These are phyloP conservation scores for Acronicta psi DNA, from an alignment of 2,888 invertebrate genomes.

Conservation along the genomic window DNA sequence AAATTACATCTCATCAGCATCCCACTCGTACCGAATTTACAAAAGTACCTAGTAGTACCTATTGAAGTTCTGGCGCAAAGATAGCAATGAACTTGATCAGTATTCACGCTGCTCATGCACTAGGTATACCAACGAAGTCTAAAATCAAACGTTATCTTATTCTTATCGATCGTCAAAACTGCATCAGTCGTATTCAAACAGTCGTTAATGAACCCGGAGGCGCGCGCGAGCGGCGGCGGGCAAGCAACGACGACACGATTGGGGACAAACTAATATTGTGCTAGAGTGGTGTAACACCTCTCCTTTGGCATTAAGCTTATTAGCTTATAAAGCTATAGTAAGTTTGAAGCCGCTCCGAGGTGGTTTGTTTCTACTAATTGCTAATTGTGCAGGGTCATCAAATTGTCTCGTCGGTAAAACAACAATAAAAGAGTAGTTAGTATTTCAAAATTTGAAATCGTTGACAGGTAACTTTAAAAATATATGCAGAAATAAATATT, in stretches of 20 bases:
- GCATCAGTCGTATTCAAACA: slow-evolving; percentile 5
- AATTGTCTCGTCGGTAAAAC: background rate
- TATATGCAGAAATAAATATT: too few species aligned
- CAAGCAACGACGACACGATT: slow-evolving; percentile 15
- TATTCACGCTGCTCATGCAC: too few species aligned
- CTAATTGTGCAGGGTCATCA: background rate
- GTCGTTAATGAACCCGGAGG: slow-evolving; percentile 4
- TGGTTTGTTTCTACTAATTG: slow-evolving; percentile 1
- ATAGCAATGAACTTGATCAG: too few species aligned
- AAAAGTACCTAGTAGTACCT: too few species aligned
- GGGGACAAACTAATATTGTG: slow-evolving; percentile 24
- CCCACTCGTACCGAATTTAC: too few species aligned
- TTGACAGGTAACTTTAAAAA: too few species aligned
- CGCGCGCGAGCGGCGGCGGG: slow-evolving; percentile 4
- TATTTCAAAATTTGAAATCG: too few species aligned
- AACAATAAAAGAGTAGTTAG: too few species aligned
- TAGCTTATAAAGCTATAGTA: background rate
- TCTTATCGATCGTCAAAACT: background rate
- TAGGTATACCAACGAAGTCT: background rate
- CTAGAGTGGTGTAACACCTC: slow-evolving; percentile 12
- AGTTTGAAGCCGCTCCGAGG: background rate
- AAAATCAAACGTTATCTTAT: slow-evolving; percentile 2
- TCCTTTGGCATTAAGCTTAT: background rate
- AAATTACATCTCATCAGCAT: too few species aligned
- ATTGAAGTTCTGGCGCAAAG: slow-evolving; percentile 4